A percentile compares a stretch with the other conserved stretches of the same genome.
phyloP scores from a whole-genome alignment of 2,888 invertebrate genomes.

The Notocelia uddmanniana region DNA sequence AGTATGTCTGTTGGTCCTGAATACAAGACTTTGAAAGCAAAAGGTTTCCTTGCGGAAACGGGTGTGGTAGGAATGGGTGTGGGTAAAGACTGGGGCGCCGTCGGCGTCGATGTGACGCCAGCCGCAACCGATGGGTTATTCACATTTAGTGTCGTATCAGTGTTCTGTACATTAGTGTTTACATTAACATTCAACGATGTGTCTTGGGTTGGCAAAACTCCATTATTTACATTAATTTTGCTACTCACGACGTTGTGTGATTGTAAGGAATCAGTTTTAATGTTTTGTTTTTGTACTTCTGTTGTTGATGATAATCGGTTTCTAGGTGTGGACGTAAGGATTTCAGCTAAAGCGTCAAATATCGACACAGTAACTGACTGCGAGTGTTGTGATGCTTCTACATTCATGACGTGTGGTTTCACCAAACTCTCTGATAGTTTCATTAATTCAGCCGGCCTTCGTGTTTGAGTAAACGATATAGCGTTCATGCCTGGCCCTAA shows the following conservation, averaged over 20 bases:
- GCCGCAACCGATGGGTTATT: constrained; percentile 80
- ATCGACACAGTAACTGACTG: constrained; percentile 86
- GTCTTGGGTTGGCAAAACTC: constrained; percentile 69
- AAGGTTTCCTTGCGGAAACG: constrained; percentile 79
- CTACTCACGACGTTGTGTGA: constrained; percentile 84
- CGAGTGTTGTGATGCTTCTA: constrained; percentile 85
- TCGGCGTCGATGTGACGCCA: constrained; percentile 73
- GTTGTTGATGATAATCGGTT: constrained; percentile 75
- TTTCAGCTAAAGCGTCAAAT: constrained; percentile 86
- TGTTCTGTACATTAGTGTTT: constrained; percentile 83
- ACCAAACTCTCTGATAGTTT: constrained; percentile 80
- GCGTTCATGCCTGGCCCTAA: constrained; percentile 83
- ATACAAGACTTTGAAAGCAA: constrained; percentile 81
- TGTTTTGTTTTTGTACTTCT: constrained; percentile 72
- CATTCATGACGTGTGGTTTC: constrained; percentile 82
- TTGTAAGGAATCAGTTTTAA: constrained; percentile 73
- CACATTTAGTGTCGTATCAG: constrained; percentile 79
- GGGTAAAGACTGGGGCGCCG: constrained; percentile 61
- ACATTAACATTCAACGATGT: constrained; percentile 67
- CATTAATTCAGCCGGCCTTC: constrained; percentile 80
- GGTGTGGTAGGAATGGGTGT: constrained; percentile 72
- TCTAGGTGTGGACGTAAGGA: constrained; percentile 84
- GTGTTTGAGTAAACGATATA: constrained; percentile 82
- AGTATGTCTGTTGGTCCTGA: constrained; percentile 76
- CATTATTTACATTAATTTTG: constrained; percentile 80